These are phyloP conservation scores for Mormoops blainvillei DNA, from an alignment of 2,113 vertebrate species.

Conservation along the genomic window DNA sequence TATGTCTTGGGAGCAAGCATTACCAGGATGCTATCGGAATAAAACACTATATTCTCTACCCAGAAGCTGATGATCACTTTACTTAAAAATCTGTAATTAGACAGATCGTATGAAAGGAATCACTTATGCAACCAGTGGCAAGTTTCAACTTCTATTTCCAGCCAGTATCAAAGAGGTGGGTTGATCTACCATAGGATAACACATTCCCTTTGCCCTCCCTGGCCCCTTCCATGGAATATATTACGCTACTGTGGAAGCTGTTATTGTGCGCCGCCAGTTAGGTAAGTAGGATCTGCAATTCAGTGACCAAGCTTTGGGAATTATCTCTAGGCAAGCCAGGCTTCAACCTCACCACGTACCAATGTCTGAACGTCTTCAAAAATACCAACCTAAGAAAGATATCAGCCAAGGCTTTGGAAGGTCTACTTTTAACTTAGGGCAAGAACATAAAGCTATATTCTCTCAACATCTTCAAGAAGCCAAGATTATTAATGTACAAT, in stretches of 20 bases:
- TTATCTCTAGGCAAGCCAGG: conserved; percentile 14
- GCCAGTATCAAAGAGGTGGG: conserved; percentile 64
- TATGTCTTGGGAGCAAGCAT: background rate
- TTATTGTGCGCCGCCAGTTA: conserved; percentile 49
- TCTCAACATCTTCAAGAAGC: conserved; percentile 24
- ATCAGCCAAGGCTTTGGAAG: background rate
- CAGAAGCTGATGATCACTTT: conserved; percentile 54
- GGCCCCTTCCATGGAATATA: conserved; percentile 59
- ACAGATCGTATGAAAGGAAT: conserved; percentile 56
- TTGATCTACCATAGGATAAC: conserved; percentile 64
- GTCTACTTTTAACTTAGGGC: conserved; percentile 4
- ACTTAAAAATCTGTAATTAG: conserved; percentile 62
- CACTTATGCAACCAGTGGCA: conserved; percentile 62
- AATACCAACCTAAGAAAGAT: background rate
- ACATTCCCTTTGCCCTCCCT: conserved; percentile 61
- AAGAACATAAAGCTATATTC: background rate
- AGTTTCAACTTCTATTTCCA: conserved; percentile 73
- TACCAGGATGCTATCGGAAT: conserved; percentile 36
- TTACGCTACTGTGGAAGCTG: conserved; percentile 58
- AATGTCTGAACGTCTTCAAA: background rate
- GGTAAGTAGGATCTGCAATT: conserved; percentile 58
- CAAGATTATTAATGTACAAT: conserved; percentile 30
- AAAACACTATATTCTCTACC: conserved; percentile 47
- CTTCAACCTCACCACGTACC: background rate
- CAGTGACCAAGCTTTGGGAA: conserved; percentile 47